phyloP scores from a whole-genome alignment of 2,888 invertebrate species.

The Cenopis cana region DNA sequence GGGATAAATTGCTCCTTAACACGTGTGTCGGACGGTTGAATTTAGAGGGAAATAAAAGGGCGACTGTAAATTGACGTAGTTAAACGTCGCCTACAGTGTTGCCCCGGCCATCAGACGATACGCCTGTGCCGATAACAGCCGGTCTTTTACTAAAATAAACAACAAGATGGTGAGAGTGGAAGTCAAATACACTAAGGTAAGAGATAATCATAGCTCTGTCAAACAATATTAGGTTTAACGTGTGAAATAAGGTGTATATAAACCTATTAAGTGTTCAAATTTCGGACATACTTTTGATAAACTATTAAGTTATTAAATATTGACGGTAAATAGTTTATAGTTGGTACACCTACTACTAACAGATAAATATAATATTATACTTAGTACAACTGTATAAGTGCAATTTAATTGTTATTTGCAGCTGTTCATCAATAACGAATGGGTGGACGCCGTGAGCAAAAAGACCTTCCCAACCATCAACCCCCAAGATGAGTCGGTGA shows the following conservation, averaged over 20 bases:
- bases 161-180: conserved; percentile 79
- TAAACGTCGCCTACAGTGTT: conserved; percentile 14
- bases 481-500: conserved; percentile 90
- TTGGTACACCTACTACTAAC: not conserved
- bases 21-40: conserved; percentile 5
- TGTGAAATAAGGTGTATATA: not conserved
- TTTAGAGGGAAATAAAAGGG: conserved; percentile 8
- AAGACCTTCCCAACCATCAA: conserved; percentile 94
- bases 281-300: not conserved
- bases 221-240: not conserved
- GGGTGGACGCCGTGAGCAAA: conserved; percentile 91
- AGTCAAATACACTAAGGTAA: conserved; percentile 83
- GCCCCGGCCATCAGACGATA: conserved; percentile 18
- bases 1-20: conserved; percentile 17
- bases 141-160: conserved; percentile 23
- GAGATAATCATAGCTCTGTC: conserved; percentile 31
- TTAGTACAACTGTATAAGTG: not conserved
- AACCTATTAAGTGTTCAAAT: not conserved
- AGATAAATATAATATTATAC: not conserved
- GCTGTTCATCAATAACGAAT: conserved; percentile 92
- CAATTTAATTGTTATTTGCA: conserved; percentile 61
- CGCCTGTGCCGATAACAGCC: conserved; percentile 18
- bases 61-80: not conserved
- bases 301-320: not conserved
- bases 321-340: not conserved